These are phyloP conservation scores for Pelecanus crispus DNA, from an alignment of 2,113 vertebrate genomes.

Conservation along the genomic window DNA sequence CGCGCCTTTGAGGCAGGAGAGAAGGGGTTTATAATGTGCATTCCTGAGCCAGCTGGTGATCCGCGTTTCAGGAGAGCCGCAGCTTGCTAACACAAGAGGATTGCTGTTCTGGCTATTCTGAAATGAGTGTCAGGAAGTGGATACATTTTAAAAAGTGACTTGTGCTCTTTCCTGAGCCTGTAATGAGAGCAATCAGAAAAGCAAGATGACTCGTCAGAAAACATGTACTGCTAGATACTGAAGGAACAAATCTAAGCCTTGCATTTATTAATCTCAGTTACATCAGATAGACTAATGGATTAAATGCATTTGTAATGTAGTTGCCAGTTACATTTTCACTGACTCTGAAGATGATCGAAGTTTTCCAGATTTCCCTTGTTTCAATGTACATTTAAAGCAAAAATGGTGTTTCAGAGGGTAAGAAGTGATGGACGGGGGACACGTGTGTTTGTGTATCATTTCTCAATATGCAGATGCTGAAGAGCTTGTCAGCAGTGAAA, in stretches of 20 bases:
- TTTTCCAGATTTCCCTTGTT: background rate
- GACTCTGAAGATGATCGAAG: background rate
- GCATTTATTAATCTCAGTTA: constrained; percentile 16
- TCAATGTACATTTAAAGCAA: background rate
- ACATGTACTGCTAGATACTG: background rate
- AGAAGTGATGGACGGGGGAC: background rate
- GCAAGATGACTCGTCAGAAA: background rate
- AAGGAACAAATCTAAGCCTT: constrained; percentile 8
- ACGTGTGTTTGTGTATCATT: background rate
- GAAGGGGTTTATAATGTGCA: fast-evolving
- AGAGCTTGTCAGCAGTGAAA: background rate
- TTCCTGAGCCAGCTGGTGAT: background rate
- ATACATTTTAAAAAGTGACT: background rate
- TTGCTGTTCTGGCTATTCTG: background rate
- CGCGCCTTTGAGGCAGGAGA: background rate
- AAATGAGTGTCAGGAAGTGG: background rate
- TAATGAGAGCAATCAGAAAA: constrained; percentile 7
- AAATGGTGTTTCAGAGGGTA: background rate
- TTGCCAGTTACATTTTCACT: background rate
- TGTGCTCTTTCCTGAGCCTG: background rate
- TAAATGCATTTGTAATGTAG: constrained; percentile 32
- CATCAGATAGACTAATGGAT: background rate
- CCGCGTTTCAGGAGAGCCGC: background rate
- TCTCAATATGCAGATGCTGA: background rate
- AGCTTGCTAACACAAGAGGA: background rate